These are phyloP conservation scores for Tragelaphus eurycerus DNA, from an alignment of 2,797 vertebrate species.

Conservation along the genomic window DNA sequence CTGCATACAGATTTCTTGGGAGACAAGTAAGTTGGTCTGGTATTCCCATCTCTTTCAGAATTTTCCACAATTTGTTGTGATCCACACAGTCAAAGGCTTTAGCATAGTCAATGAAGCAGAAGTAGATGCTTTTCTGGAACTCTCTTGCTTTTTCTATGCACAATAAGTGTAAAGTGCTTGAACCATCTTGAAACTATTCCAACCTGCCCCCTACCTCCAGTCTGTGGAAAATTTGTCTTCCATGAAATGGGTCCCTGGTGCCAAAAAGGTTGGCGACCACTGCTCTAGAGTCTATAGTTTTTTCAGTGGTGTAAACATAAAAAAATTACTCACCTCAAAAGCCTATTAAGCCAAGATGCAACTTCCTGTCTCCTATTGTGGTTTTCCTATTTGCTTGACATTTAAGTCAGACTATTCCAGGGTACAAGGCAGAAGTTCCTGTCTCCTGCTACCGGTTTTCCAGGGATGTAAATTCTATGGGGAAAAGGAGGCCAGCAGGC, in stretches of 20 bases:
- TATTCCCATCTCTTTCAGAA: neutral
- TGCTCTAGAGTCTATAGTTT: neutral
- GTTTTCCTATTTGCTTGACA: neutral
- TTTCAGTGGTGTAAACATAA: neutral
- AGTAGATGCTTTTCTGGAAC: neutral
- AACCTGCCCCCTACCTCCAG: neutral
- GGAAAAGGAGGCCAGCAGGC: neutral
- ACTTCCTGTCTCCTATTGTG: neutral
- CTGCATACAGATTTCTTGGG: neutral
- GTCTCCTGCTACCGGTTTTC: neutral
- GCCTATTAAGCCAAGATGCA: neutral
- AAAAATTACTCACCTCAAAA: neutral
- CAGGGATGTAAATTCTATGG: neutral
- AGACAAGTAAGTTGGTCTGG: neutral
- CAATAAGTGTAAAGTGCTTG: neutral
- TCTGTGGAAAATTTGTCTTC: neutral
- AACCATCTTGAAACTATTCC: neutral
- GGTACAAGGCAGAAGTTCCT: neutral
- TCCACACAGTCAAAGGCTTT: neutral
- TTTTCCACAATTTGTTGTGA: neutral
- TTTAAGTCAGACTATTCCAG: neutral
- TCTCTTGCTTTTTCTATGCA: neutral
- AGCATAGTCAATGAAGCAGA: neutral
- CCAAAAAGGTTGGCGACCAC: neutral
- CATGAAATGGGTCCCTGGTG: neutral